These are phyloP conservation scores for Euura lappo DNA, from an alignment of 1,140 invertebrate genomes.

Conservation along the genomic window DNA sequence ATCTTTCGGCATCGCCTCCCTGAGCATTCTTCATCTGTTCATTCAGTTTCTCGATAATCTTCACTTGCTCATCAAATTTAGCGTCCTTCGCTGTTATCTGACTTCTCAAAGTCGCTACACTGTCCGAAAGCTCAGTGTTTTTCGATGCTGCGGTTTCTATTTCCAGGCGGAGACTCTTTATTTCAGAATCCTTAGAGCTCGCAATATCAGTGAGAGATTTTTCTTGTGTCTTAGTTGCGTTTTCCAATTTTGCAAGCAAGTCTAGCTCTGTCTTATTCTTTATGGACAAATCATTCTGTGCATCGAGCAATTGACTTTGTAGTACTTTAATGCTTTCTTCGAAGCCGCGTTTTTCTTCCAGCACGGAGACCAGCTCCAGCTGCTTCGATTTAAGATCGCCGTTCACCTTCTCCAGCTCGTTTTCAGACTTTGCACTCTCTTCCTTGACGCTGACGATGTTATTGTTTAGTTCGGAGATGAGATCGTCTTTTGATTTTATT, in stretches of 20 bases:
- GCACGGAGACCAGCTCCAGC: constrained; percentile 27
- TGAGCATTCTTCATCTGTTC: constrained; percentile 7
- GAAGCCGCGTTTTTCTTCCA: constrained; percentile 37
- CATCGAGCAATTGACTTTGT: constrained; percentile 32
- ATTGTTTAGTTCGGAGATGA: constrained; percentile 31
- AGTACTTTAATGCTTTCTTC: constrained; percentile 38
- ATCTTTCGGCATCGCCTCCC: constrained; percentile 18
- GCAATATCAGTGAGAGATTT: background rate
- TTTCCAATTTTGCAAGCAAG: constrained; percentile 4
- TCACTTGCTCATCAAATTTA: constrained; percentile 23
- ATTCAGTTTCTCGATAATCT: background rate
- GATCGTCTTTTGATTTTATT: background rate
- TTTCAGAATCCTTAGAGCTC: constrained; percentile 5
- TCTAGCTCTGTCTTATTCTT: constrained; percentile 14
- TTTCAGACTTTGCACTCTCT: constrained; percentile 20
- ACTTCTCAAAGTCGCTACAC: constrained; percentile 20
- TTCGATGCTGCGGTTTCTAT: constrained; percentile 14
- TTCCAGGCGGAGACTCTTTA: constrained; percentile 19
- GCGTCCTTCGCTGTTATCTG: constrained; percentile 22
- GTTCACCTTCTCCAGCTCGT: constrained; percentile 21
- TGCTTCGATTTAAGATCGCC: constrained; percentile 18
- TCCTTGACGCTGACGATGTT: constrained; percentile 32
- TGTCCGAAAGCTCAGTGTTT: constrained; percentile 35
- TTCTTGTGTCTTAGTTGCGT: constrained; percentile 23
- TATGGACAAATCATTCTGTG: constrained; percentile 29